Evolutionary conservation across 2,797 vertebrate genomes (phyloP).

Genomic region (Channa striata): DNA sequence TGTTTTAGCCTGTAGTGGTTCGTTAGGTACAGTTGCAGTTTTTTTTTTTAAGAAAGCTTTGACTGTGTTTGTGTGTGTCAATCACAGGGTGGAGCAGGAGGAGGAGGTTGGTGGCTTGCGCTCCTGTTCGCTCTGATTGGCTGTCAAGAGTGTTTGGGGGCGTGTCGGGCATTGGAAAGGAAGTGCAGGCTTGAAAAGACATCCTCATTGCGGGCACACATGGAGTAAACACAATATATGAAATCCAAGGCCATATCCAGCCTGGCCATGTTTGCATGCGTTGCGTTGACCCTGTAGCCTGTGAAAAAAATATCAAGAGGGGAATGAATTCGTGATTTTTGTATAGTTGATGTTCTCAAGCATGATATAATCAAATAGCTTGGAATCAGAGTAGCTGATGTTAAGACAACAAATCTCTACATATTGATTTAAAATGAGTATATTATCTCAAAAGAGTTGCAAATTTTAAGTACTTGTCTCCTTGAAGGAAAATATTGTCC

Average conservation of each 20-base stretch:
- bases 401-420: neutral
- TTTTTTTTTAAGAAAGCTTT: slow-evolving; percentile 4
- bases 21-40: neutral
- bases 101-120: neutral
- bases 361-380: neutral
- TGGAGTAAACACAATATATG: slow-evolving; percentile 70
- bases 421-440: neutral
- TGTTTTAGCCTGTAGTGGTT: neutral
- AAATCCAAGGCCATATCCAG: slow-evolving; percentile 29
- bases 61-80: slow-evolving; percentile 31
- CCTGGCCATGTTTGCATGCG: slow-evolving; percentile 21
- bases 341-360: no score
- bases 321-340: no score
- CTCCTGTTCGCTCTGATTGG: slow-evolving; percentile 63
- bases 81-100: slow-evolving; percentile 35
- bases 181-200: slow-evolving; percentile 63
- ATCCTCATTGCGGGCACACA: slow-evolving; percentile 67
- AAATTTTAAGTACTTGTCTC: neutral
- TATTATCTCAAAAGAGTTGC: neutral
- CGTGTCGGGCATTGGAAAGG: slow-evolving; percentile 56
- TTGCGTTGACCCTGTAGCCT: neutral
- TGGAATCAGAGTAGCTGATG: neutral
- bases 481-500: neutral
- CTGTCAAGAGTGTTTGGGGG: slow-evolving; percentile 62
- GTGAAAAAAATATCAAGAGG: no score